A percentile compares a stretch with the other conserved stretches of the same genome.
These are phyloP conservation scores for Macroramphosus scolopax DNA, from an alignment of 2,797 vertebrate species.

Conservation along the genomic window DNA sequence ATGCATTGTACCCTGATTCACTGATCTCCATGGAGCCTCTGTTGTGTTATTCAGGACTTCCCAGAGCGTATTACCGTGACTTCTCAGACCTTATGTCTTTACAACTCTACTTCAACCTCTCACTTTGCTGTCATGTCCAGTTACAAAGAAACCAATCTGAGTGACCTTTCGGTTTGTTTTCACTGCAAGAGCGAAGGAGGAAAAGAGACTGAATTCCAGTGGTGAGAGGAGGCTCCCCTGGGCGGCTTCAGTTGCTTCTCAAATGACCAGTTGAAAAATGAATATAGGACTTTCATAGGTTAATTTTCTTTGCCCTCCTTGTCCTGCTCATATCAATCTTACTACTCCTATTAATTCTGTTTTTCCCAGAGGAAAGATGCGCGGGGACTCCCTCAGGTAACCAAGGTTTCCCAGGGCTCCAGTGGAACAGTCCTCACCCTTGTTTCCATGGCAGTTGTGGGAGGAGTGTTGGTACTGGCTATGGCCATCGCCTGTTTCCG, in stretches of 20 bases:
- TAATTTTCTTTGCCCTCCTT: conserved; percentile 12
- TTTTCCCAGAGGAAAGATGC: conserved; percentile 83
- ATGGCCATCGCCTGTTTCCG: conserved; percentile 82
- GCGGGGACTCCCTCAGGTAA: conserved; percentile 75
- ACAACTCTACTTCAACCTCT: conserved; percentile 28
- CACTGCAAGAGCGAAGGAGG: neutral
- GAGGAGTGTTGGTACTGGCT: conserved; percentile 84
- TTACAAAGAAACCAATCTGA: conserved; percentile 12
- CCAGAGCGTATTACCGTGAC: conserved; percentile 8
- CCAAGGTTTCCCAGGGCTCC: conserved; percentile 78
- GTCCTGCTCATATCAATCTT: neutral
- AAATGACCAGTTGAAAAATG: neutral
- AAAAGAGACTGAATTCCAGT: conserved; percentile 1
- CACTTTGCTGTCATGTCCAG: conserved; percentile 18
- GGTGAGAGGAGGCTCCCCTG: no score
- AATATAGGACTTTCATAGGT: neutral
- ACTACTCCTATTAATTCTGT: conserved; percentile 6
- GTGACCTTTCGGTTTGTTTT: conserved; percentile 28
- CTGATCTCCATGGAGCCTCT: conserved; percentile 24
- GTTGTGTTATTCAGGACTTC: conserved; percentile 22
- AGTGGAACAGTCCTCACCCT: conserved; percentile 88
- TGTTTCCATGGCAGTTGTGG: conserved; percentile 88
- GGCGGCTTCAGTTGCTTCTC: no score
- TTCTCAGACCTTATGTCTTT: conserved; percentile 31
- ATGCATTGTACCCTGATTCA: neutral